Evolutionary conservation across 2,888 invertebrate genomes (phyloP).

Genomic region (Nycteola revayana): DNA sequence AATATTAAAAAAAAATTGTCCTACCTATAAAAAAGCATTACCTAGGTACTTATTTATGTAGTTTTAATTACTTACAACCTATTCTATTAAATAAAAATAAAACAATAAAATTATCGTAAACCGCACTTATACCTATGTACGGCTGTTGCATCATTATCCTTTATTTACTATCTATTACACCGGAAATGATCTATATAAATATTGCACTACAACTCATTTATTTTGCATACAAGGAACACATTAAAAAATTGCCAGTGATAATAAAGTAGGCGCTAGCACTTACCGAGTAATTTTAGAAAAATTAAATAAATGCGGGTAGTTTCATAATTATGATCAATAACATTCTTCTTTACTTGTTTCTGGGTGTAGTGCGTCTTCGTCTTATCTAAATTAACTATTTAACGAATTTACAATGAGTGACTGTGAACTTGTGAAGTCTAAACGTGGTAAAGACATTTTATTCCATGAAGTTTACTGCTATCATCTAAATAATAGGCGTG

Average conservation of each 20-base stretch:
- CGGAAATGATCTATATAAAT: too few relatives aligned
- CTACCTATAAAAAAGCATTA: too few relatives aligned
- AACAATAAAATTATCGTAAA: too few relatives aligned
- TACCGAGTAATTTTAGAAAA: constrained; percentile 1
- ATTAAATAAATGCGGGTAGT: constrained; percentile 3
- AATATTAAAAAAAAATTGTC: too few relatives aligned
- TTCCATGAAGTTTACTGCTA: constrained; percentile 6
- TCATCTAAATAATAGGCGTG: constrained; percentile 9
- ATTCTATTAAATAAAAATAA: too few relatives aligned
- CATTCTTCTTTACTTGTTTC: constrained; percentile 4
- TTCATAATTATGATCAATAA: constrained; percentile 6
- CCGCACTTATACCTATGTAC: too few relatives aligned
- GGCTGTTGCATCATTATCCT: too few relatives aligned
- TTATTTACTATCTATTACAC: too few relatives aligned
- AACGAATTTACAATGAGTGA: constrained; percentile 5
- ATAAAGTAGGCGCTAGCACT: constrained; percentile 4
- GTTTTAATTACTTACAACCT: constrained; percentile 1
- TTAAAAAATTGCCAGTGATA: constrained; percentile 1
- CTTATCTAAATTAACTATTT: constrained; percentile 3
- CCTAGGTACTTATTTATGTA: too few relatives aligned
- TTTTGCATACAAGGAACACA: too few relatives aligned
- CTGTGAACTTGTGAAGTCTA: constrained; percentile 8
- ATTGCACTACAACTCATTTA: too few relatives aligned
- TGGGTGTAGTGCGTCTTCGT: constrained; percentile 3
- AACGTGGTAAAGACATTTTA: constrained; percentile 13